Base-by-base conservation (phyloP, 2,113 vertebrate species). In the Pangasianodon hypophthalmus region DNA sequence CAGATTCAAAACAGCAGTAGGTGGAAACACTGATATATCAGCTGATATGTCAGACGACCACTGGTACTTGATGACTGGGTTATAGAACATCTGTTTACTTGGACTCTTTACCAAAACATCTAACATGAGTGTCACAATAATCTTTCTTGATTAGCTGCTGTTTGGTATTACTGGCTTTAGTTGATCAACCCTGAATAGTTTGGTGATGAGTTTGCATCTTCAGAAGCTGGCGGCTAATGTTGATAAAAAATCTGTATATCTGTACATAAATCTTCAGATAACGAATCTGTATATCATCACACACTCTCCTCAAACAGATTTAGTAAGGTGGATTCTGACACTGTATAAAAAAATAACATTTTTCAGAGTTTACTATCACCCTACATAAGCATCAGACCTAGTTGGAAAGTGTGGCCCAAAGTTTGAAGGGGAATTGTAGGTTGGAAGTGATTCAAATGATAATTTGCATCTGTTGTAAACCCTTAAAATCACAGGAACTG, bases 81-180 rank as follows among this genome's bases (percentile, higher is more conserved):
- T 58, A 29, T 62, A 79, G 24, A 58, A 58, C 37, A 46, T 41
- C 58, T 44, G 71, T 77, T 82, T 52, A 67, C 19, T 88, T 88
- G 19, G 18, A 50, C 2, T 32, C 14, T 52, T 54, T 32, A n/a
- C 1, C 26, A 81, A 52, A 37, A 37, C 37, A 1, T 52, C 46
- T 56, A 14, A 1, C 48, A 52, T 80, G 75, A 79, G 21, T 29
- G 24, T 50, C 26, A 52, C 16, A 52, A 7, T 79, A 79, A 48
- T 48, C 0, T 32, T 87, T 58, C 13, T 46, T 29, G 6, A 41
- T 79, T 7, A 46, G 13, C 24, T 79, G 13, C 5, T 18, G 11
- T 87, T 18, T 44, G 32, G 18, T 50, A 29, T 80, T 80, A 48
- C 26, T 80, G 46, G 11, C 8, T 26, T 5, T 75, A 75, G 16